Evolutionary conservation across 2,888 invertebrate species (phyloP).

Genomic region (Dicyrtomina minuta): DNA sequence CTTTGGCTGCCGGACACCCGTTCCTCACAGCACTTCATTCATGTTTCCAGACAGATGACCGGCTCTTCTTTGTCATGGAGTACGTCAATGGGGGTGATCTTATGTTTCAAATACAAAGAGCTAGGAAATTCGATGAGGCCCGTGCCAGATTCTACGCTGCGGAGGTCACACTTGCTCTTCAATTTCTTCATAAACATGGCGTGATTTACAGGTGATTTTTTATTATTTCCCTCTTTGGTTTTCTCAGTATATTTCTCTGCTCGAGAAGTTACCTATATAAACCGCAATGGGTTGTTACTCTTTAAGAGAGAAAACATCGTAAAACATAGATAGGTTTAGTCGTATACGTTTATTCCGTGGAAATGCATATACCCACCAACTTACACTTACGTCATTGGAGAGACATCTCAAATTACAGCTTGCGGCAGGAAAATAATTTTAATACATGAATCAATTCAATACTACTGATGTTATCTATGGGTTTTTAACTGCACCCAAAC

Average conservation of each 20-base stretch:
- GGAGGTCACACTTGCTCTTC: slow-evolving; percentile 94
- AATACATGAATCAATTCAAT: too few species aligned
- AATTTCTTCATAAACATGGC: slow-evolving; percentile 94
- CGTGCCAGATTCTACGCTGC: slow-evolving; percentile 95
- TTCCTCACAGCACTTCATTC: slow-evolving; percentile 96
- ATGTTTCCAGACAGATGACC: slow-evolving; percentile 94
- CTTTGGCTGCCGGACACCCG: slow-evolving; percentile 95
- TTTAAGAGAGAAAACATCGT: neutral
- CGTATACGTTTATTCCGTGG: neutral
- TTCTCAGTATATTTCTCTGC: neutral
- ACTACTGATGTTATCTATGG: too few species aligned
- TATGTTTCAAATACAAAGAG: slow-evolving; percentile 99
- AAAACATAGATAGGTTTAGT: neutral
- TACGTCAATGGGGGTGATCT: slow-evolving; percentile 98
- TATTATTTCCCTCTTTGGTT: neutral
- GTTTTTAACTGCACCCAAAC: too few species aligned
- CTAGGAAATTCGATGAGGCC: slow-evolving; percentile 95
- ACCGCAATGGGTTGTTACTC: too few species aligned
- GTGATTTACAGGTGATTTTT: slow-evolving; percentile 77
- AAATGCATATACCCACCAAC: too few species aligned
- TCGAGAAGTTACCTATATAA: too few species aligned
- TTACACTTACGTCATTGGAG: too few species aligned
- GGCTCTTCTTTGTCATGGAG: slow-evolving; percentile 99
- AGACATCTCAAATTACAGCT: too few species aligned
- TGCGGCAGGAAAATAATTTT: too few species aligned